Conservation (phyloP, 92 coral and sea anemone species). For the Epizoanthus illoricatus region DNA sequence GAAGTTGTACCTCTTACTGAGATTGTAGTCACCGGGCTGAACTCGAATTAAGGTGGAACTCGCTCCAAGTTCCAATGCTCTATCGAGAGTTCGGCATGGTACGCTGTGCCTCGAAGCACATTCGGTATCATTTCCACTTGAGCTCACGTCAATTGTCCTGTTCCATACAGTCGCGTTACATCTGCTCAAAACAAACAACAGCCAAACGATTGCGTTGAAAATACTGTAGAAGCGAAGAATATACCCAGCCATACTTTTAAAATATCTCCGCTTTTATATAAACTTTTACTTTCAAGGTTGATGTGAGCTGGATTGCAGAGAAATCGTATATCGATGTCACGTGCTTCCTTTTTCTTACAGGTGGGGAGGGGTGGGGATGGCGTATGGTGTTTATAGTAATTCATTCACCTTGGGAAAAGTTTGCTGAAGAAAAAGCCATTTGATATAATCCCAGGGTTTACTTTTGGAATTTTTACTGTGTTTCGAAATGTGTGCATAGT, state of each 20-base stretch:
- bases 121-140: slow-evolving; percentile 50
- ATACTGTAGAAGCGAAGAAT: not conserved
- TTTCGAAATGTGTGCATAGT: no score
- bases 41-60: slow-evolving; percentile 60
- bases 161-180: not conserved
- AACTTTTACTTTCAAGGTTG: no score
- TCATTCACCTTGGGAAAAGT: no score
- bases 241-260: not conserved
- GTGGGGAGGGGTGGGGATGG: no score
- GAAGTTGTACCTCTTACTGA: slow-evolving; percentile 60
- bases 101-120: slow-evolving; percentile 4
- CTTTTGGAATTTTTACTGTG: no score
- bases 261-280: not conserved
- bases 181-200: not conserved
- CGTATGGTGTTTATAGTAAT: no score
- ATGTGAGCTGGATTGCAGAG: no score
- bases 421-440: no score
- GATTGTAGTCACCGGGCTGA: slow-evolving; percentile 58
- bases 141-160: slow-evolving; percentile 44
- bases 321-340: no score
- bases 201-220: not conserved
- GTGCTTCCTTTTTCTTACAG: no score
- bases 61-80: slow-evolving; percentile 56
- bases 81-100: slow-evolving; percentile 70
- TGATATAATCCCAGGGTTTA: no score